Base-by-base conservation (phyloP, 2,113 vertebrate species). In the Dascyllus trimaculatus region DNA sequence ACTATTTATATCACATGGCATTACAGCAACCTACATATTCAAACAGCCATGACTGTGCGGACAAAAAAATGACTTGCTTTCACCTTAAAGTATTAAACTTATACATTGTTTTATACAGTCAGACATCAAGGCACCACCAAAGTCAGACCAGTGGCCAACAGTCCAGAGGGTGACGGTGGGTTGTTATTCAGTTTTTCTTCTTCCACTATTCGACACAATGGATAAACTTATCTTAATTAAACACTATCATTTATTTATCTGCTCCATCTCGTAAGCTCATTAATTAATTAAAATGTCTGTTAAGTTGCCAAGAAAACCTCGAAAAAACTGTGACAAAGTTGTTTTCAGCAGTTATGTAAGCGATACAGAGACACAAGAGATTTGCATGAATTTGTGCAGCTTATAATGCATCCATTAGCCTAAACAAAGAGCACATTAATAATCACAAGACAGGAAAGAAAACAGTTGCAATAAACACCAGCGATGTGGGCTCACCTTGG, bases 401-500 rank as follows among this genome's bases (percentile, higher is more conserved):
- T 46, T 46, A 46, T 46, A 13, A 48, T 18, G 46, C 46, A 48
- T 35, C 32, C 9, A 35, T 35, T 48, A 18, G 46, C 17, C 15
- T 19, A 19, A 48, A 48, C 46, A 48, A 48, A 19, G 6, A 35
- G 32, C 5, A 22, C 19, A 40, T 61, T 61, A 6, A 53, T 25
- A 14, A 49, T 49, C n/a, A 8, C 32, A 10, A 29, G 29, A 29
- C 29, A 29, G 29, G 29, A 29, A 48, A 48, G 15, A 5, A 48
- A 48, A 48, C 46, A 18, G 17, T 10, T 18, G 48, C 48, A 19
- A 21, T 51, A 51, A 51, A 43, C 14, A 43, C 11, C 25, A 48
- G 0, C 18, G 0, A n/a, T 1, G 5, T 11, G 56, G 52, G 66
- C 96, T 82, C 72, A 98, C 97, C 97, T 97, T 94, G 70, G 29